Evolutionary conservation across 2,113 vertebrate species (phyloP).

Genomic region (Tympanuchus pallidicinctus): DNA sequence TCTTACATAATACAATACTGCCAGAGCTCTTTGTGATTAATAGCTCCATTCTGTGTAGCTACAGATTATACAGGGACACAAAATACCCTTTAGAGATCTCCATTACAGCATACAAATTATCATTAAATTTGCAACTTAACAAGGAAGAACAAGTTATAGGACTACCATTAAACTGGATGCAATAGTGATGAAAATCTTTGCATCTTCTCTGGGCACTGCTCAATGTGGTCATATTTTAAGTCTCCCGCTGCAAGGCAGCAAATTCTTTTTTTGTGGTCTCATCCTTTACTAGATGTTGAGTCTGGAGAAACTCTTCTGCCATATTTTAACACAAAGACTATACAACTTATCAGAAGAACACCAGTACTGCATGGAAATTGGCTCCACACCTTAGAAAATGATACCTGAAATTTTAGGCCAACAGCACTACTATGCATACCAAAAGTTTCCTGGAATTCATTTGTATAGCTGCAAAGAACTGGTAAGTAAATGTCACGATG

Average conservation of each 20-base stretch:
- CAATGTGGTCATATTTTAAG: neutral
- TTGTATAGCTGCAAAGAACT: neutral
- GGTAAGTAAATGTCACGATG: neutral
- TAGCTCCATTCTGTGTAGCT: neutral
- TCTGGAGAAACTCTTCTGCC: neutral
- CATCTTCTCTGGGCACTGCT: neutral
- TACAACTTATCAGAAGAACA: neutral
- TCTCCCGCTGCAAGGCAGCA: neutral
- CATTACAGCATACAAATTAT: conserved; percentile 8
- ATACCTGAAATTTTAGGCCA: neutral
- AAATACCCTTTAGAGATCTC: conserved; percentile 13
- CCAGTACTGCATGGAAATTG: neutral
- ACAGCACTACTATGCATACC: neutral
- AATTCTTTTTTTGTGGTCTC: neutral
- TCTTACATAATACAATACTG: conserved; percentile 2
- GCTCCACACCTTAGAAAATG: neutral
- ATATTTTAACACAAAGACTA: neutral
- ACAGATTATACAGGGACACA: conserved; percentile 16
- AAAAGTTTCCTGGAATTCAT: neutral
- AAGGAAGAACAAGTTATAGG: neutral
- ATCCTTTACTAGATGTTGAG: neutral
- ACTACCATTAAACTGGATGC: conserved; percentile 13
- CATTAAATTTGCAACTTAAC: conserved; percentile 32
- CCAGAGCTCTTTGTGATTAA: conserved; percentile 25
- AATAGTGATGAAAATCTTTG: neutral